Evolutionary conservation across 2,797 vertebrate genomes (phyloP).

Genomic region (Zenarchopterus dispar): DNA sequence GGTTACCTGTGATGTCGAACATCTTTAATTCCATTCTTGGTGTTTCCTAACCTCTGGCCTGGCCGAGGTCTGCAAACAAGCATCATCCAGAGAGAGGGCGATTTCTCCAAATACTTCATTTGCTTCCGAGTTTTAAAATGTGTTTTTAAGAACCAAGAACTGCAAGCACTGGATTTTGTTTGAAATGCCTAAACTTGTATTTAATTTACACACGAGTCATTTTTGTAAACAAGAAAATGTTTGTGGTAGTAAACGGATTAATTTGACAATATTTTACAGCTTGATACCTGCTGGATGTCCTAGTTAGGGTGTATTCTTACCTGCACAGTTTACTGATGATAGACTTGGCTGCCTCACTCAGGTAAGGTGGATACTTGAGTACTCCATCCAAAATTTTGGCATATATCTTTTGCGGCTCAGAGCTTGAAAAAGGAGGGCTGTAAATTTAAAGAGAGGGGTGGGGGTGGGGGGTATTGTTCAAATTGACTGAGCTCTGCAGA

Average conservation of each 20-base stretch:
- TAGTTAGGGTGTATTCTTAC: constrained; percentile 51
- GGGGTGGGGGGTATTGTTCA: too few relatives aligned
- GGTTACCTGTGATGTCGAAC: constrained; percentile 85
- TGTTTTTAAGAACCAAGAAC: not conserved
- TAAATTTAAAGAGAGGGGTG: not conserved
- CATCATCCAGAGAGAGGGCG: not conserved
- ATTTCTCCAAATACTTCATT: not conserved
- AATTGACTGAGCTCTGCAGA: not conserved
- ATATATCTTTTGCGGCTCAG: constrained; percentile 87
- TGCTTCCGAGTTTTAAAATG: not conserved
- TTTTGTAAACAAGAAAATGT: not conserved
- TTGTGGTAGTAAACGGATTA: not conserved
- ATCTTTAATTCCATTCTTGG: constrained; percentile 86
- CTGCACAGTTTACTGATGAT: constrained; percentile 87
- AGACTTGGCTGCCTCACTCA: constrained; percentile 84
- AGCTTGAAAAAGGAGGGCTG: constrained; percentile 87
- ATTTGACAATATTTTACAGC: not conserved
- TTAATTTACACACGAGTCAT: not conserved
- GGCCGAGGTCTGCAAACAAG: constrained; percentile 78
- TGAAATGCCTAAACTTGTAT: not conserved
- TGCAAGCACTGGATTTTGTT: not conserved
- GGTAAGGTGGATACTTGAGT: constrained; percentile 80
- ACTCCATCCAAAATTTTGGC: constrained; percentile 84
- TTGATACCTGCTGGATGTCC: not conserved
- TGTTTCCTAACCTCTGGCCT: constrained; percentile 86